Evolutionary conservation across 2,797 vertebrate genomes (phyloP), one percentile per base, ranked within the genome.

Genomic region (Delichon dasypus): DNA sequence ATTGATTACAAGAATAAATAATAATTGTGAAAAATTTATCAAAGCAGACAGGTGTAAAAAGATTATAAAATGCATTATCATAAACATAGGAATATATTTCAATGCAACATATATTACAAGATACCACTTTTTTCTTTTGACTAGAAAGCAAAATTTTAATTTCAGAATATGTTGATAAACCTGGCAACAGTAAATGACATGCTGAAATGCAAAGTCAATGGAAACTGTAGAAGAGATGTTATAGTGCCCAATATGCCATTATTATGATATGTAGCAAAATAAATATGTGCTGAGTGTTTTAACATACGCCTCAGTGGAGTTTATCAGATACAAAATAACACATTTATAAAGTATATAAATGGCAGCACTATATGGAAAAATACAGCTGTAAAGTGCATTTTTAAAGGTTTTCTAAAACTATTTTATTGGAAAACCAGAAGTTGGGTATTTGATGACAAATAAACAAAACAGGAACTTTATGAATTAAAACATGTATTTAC

Each of bases 21-120:
- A 88, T 88, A 1, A 95, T 96, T 92, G 26, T 80, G 44, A 55
- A 86, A 89, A 72, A 93, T 94, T 89, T 90, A 91, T 95, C 91
- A 95, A 92, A 92, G 68, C 21, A 83, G 94, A 80, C 73, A 93
- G 85, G 90, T 88, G 67, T 53, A 79, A 94, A 94, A 89, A 80
- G 23, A 94, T 75, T 65, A 93, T 92, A 85, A 95, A 91, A 55
- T 68, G 3, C n/a, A 68, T 92, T 80, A 93, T 90, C 70, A 83
- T 48, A 54, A 92, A 65, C 66, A 89, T 17, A 60, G 57, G 53
- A 85, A 85, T 80, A 53, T 50, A 85, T 95, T 95, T 82, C 44
- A 83, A 4, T 85, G 25, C 13, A 89, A 81, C 27, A 54, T 79
- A 58, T 19, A 42, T 73, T 85, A 64, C 42, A 77, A 92, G 30